A percentile compares a stretch with the other conserved stretches of the same genome.
phyloP scores from a whole-genome alignment of 2,113 vertebrate genomes.

The Emberiza fucata region DNA sequence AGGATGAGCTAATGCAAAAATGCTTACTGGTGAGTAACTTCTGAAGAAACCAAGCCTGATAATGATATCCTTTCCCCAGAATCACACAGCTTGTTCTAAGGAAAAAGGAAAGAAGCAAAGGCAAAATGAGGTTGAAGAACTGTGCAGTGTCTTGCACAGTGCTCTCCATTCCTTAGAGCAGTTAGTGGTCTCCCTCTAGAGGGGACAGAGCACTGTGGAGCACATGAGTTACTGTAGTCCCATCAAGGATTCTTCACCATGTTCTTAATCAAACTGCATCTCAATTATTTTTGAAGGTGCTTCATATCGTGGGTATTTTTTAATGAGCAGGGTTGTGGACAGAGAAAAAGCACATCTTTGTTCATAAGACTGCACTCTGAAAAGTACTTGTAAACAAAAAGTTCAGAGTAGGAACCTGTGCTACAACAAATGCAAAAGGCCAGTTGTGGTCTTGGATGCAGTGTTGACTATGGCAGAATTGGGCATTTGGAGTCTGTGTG shows the following conservation, averaged over 20 bases:
- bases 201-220: neutral
- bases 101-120: neutral
- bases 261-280: neutral
- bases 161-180: neutral
- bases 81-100: neutral
- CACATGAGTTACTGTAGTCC: neutral
- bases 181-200: conserved; percentile 44
- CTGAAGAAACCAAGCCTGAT: neutral
- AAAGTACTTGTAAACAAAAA: neutral
- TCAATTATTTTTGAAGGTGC: neutral
- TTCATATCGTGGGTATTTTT: neutral
- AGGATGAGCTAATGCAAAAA: neutral
- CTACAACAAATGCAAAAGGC: neutral
- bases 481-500: neutral
- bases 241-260: neutral
- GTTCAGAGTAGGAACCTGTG: neutral
- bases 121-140: neutral
- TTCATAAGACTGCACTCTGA: neutral
- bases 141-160: neutral
- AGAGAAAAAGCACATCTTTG: neutral
- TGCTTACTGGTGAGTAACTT: neutral
- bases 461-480: neutral
- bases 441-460: neutral
- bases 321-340: neutral
- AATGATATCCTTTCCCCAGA: neutral